Base-by-base conservation (phyloP, 2,113 vertebrate species). In the Lates calcarifer region DNA sequence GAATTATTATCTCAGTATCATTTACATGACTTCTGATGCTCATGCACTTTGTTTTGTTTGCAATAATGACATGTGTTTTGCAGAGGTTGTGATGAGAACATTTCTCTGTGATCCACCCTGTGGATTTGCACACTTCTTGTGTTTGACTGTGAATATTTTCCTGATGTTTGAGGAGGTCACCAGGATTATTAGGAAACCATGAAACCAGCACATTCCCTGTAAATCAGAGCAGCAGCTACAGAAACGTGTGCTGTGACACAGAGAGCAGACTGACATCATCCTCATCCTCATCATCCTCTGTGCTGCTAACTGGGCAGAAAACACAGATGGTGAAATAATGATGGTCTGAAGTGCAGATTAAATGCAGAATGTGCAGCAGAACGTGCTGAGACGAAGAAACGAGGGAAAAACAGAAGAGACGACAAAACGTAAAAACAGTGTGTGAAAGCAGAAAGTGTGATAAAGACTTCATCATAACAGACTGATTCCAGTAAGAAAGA, bases 301-400 rank as follows among this genome's bases (percentile, higher is more conserved):
- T 26, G 67, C 76, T 77, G 87, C 76, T 51, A 62, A 71, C 51
- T 12, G 64, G 15, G 67, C 79, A 80, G 22, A 85, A 82, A 78
- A 60, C 82, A 57, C 74, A 82, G 65, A 76, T 82, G 86, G 65
- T 63, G 5, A 58, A 75, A 62, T 20, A 8, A 35, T 49, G 37
- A 69, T 22, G 6, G 6, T 0, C 5, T 28, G 9, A 74, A 39
- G 3, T 74, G 47, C 70, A 33, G 53, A 64, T 5, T 4, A 26
- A 6, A 37, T 33, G 39, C 55, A 81, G 51, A 33, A 22, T 29
- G 33, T 64, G 73, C 73, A 15, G 58, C 39, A 28, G 49, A 49
- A 70, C 37, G 4, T 71, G 82, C 86, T 80, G 79, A 85, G 79
- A 65, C 5, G 4, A 12, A 43, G 71, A 37, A 71, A 75, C 0